Conservation (phyloP, 1,140 invertebrate species). For the Euwallacea similis region DNA sequence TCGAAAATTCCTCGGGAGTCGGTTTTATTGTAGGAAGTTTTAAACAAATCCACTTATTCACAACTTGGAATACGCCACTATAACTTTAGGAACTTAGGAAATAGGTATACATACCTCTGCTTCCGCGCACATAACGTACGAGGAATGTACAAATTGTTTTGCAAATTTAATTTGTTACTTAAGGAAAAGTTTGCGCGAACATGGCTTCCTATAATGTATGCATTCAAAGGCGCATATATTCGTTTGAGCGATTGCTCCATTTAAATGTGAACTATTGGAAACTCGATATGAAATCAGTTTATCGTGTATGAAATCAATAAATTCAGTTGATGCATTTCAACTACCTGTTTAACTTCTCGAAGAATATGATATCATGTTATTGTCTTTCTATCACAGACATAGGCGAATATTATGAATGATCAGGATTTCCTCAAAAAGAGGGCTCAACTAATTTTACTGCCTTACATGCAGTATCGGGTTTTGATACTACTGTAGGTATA, state of each 20-base stretch:
- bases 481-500: no score
- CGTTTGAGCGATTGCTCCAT: conserved; percentile 6
- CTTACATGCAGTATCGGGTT: no score
- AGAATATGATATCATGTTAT: no score
- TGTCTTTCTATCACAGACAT: no score
- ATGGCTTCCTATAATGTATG: conserved; percentile 1
- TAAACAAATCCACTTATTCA: conserved; percentile 34
- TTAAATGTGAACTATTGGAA: neutral
- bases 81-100: conserved; percentile 27
- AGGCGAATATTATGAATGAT: no score
- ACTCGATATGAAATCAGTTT: no score
- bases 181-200: conserved; percentile 16
- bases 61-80: conserved; percentile 28
- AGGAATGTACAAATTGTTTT: conserved; percentile 32
- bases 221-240: conserved; percentile 11
- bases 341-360: no score
- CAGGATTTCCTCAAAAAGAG: no score
- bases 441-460: no score
- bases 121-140: conserved; percentile 25
- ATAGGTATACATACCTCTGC: conserved; percentile 34
- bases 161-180: conserved; percentile 30
- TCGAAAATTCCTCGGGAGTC: conserved; percentile 30
- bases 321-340: no score
- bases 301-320: no score
- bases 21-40: conserved; percentile 32